These are phyloP conservation scores for Cyprinodon tularosa DNA, from an alignment of 2,113 vertebrate genomes.

Conservation along the genomic window DNA sequence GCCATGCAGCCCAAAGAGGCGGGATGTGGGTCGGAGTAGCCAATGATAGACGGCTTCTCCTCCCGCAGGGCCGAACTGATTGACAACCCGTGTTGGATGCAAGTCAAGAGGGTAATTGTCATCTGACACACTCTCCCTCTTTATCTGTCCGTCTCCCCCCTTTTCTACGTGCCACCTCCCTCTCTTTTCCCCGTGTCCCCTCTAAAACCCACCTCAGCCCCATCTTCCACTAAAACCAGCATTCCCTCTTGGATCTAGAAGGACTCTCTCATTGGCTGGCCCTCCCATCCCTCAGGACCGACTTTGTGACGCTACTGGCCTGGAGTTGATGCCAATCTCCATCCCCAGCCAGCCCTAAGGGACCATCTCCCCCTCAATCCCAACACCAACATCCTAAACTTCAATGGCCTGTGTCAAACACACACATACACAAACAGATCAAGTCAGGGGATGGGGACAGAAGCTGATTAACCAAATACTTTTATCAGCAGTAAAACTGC, in stretches of 20 bases:
- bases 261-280: slow-evolving; percentile 75
- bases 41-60: slow-evolving; percentile 50
- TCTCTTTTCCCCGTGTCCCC: slow-evolving; percentile 15
- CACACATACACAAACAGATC: slow-evolving; percentile 42
- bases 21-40: slow-evolving; percentile 62
- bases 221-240: slow-evolving; percentile 30
- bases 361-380: slow-evolving; percentile 51
- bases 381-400: slow-evolving; percentile 57
- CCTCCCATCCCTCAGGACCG: slow-evolving; percentile 63
- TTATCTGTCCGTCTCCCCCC: slow-evolving; percentile 47
- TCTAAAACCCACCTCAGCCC: slow-evolving; percentile 35
- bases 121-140: slow-evolving; percentile 57
- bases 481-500: slow-evolving; percentile 83
- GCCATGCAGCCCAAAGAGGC: slow-evolving; percentile 68
- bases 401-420: slow-evolving; percentile 75
- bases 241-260: slow-evolving; percentile 38
- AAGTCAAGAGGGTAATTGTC: slow-evolving; percentile 75
- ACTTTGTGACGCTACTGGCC: slow-evolving; percentile 70
- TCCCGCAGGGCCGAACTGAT: slow-evolving; percentile 55
- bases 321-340: slow-evolving; percentile 77
- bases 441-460: slow-evolving; percentile 71
- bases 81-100: slow-evolving; percentile 77
- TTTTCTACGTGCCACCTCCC: slow-evolving; percentile 12
- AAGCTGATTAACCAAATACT: slow-evolving; percentile 88
- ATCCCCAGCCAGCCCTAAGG: slow-evolving; percentile 59